A percentile compares a stretch with the other conserved stretches of the same genome.
Conservation (phyloP, 2,888 invertebrate genomes). For the Incurvaria masculella region DNA sequence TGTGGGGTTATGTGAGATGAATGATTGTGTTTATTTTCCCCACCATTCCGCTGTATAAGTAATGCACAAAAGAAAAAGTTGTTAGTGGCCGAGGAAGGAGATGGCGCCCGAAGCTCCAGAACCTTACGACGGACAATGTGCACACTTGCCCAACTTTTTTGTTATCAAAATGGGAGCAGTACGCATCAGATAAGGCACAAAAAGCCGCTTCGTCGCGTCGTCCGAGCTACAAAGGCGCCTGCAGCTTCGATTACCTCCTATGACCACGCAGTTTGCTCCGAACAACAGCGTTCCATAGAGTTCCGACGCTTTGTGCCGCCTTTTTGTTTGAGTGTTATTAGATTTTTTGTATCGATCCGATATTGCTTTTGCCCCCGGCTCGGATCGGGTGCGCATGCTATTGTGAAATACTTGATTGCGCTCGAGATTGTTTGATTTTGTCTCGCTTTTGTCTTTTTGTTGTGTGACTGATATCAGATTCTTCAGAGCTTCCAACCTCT, state of each 20-base stretch:
- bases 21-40: too few species aligned
- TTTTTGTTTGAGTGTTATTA: conserved; percentile 48
- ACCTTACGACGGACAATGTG: neutral
- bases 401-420: neutral
- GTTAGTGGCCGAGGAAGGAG: too few species aligned
- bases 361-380: conserved; percentile 6
- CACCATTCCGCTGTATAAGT: too few species aligned
- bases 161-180: conserved; percentile 49
- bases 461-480: too few species aligned
- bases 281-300: conserved; percentile 29
- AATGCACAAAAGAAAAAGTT: too few species aligned
- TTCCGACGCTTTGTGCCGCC: neutral
- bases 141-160: conserved; percentile 23
- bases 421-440: neutral
- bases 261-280: conserved; percentile 50
- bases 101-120: neutral
- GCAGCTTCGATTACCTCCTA: conserved; percentile 52
- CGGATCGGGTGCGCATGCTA: neutral
- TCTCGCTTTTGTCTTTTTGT: too few species aligned
- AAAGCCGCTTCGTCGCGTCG: too few species aligned
- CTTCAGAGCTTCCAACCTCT: too few species aligned
- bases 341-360: conserved; percentile 29
- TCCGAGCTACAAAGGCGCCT: conserved; percentile 44
- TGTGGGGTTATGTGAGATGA: too few species aligned
- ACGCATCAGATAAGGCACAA: conserved; percentile 53